These are phyloP conservation scores for Microplitis demolitor DNA, from an alignment of 1,140 invertebrate genomes.

Conservation along the genomic window DNA sequence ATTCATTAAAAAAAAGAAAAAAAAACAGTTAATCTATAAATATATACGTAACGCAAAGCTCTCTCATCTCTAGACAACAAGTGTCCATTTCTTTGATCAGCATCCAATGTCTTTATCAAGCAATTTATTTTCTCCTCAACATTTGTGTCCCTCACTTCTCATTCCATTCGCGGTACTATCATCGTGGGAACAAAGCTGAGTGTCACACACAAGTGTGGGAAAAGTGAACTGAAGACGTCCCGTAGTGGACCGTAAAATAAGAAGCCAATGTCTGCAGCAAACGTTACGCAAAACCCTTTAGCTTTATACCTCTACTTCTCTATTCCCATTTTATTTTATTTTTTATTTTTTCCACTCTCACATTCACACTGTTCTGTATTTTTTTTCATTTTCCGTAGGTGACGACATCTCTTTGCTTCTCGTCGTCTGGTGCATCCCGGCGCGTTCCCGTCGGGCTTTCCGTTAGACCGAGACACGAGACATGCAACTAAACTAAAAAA, in stretches of 20 bases:
- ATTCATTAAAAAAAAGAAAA: no score
- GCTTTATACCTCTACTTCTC: neutral
- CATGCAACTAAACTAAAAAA: neutral
- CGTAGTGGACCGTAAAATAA: conserved; percentile 6
- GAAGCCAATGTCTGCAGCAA: neutral
- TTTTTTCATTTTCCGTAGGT: neutral
- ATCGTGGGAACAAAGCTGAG: conserved; percentile 7
- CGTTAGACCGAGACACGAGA: neutral
- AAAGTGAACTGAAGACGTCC: neutral
- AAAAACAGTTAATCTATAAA: no score
- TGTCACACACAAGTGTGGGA: conserved; percentile 6
- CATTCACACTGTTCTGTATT: neutral
- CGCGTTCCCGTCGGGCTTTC: conserved; percentile 19
- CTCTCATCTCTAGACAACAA: neutral
- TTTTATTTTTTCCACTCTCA: conserved; percentile 14
- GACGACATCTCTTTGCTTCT: neutral
- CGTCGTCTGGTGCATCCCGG: neutral
- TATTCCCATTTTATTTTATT: neutral
- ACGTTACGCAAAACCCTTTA: neutral
- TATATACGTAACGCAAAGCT: neutral
- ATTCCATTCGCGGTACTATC: neutral
- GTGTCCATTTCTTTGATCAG: neutral
- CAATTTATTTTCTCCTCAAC: neutral
- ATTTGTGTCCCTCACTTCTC: no score
- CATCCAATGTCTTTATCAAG: neutral